Evolutionary conservation across 2,888 invertebrate species (phyloP), one percentile per base, ranked within the genome.

Genomic region (Caenorhabditis auriculariae): DNA sequence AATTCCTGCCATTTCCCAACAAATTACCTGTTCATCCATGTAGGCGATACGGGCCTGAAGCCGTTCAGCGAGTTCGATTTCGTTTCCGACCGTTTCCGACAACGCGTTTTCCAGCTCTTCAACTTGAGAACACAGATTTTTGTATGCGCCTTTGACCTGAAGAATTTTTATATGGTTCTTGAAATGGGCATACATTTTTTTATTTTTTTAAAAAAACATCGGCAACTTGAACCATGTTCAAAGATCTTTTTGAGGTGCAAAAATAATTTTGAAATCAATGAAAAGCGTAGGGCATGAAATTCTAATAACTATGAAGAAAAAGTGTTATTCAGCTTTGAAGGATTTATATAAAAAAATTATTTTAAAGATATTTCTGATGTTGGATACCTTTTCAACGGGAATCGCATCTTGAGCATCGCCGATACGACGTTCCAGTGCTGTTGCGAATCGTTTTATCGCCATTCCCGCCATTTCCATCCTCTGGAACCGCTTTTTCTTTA

Each of bases 381-480:
- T n/a, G n/a, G n/a, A n/a, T 21, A 50, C 50, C 24, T 19, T 12
- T n/a, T 39, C 50, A 23, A 50, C 28, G n/a, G 54, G 32, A 4
- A 61, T 37, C 6, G 55, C 50, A 15, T 54, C 52, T 9, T 42
- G 51, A n/a, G 52, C 41, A 17, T 45, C 47, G 7, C 23, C 12
- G 9, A 37, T 27, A 6, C 50, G 42, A 23, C 49, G 42, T 0
- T 45, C 15, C 3, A 63, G 23, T 2, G 46, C 21, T 15, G 19
- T 17, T 4, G 54, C 44, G 2, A 54, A 35, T 41, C 54, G 53
- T 28, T 42, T 17, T n/a, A 64, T 39, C 6, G 32, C 29, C 0
- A 45, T 26, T 2, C 49, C 42, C 4, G 50, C 44, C 6, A 24
- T 35, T 12, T 68, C 68, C 29, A 68, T 51, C 5, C 59, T 52